Base-by-base conservation (phyloP, 2,888 invertebrate genomes). In the Hydroisotoma schaefferi region DNA sequence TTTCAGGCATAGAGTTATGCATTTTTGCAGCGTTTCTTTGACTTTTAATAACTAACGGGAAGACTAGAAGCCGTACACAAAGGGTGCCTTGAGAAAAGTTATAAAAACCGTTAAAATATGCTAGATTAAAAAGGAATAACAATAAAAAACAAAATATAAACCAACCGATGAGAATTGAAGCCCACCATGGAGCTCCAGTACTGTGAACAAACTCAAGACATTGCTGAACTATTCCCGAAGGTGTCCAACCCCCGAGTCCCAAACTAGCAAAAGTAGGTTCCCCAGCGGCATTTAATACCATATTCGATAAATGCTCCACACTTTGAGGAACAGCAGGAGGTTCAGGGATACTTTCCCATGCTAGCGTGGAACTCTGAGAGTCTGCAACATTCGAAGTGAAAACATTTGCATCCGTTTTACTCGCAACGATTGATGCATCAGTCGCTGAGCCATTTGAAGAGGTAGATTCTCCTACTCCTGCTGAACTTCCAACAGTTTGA, bases 171-270 rank as follows among this genome's bases (percentile, higher is more conserved):
- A 86, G 80, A 72, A 97, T 94, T 12, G 90, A 81, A 37, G 82
- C 85, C 94, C 95, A 98, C 98, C 98, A 98, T 0, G 97, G 97
- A 12, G 97, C 68, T 71, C 87, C 90, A 12, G 83, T 77, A 0
- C 81, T 78, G 75, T 98, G 97, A 38, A 94, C 72, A 73, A 80
- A 87, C 77, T 98, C 95, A 73, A 97, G 79, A 64, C 83, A 82
- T 47, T 84, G 81, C 76, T 95, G 90, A 15, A 93, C 81, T 4
- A 91, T 76, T 0, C 95, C 94, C 1, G 87, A 81, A 0, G 95
- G 95, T 18, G 82, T 80, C 84, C 86, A 89, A 26, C 89, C 86
- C 1, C 89, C 92, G 22, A 95, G 80, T 0, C 94, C 94, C 48
- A 93, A 76, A 58, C 88, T 88, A 1, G 83, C 82, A 73, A 94